Evolutionary conservation across 2,797 vertebrate species (phyloP), one percentile per base, ranked within the genome.

Genomic region (Sphenopsis melanotis): DNA sequence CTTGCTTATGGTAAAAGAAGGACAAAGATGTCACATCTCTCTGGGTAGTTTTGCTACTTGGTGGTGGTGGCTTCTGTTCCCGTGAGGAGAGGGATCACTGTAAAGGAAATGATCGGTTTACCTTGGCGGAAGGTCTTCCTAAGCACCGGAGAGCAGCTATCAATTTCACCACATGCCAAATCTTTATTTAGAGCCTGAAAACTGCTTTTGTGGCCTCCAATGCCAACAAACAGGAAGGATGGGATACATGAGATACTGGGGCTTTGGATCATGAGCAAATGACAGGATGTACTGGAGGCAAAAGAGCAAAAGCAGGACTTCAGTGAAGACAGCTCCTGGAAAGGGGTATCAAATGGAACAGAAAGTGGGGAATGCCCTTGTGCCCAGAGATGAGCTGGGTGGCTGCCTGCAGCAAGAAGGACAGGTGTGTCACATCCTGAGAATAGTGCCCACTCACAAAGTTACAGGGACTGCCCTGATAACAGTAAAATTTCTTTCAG

Each of bases 101-200:
- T 39, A 63, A 53, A 0, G 13, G 52, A 82, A 79, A 10, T 64
- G 83, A 90, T 94, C 15, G 3, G 49, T 70, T 91, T 87, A 39
- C 74, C 61, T 76, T 60, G 68, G 81, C 0, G 0, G 74, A 70
- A 92, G 83, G 29, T 36, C 66, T 64, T 46, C 72, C 46, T 5
- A 12, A 56, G 44, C 39, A 80, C 81, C 8, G 36, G 83, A 80
- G 21, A 55, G 89, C 2, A 74, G 55, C 86, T 96, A 71, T 96
- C 90, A 6, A 53, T 89, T 95, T 87, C 78, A 32, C 34, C 64
- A 60, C 49, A 49, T 93, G 89, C 36, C 81, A 49, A 66, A 42
- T 70, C 86, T 87, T 66, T 93, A 80, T 71, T 90, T 94, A 87
- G 83, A 77, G 47, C 47, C 37, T 57, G 83, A 74, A 87, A 77